Evolutionary conservation across 1,140 invertebrate species (phyloP), one percentile per base, ranked within the genome.

Genomic region (Dendrolimus punctatus): DNA sequence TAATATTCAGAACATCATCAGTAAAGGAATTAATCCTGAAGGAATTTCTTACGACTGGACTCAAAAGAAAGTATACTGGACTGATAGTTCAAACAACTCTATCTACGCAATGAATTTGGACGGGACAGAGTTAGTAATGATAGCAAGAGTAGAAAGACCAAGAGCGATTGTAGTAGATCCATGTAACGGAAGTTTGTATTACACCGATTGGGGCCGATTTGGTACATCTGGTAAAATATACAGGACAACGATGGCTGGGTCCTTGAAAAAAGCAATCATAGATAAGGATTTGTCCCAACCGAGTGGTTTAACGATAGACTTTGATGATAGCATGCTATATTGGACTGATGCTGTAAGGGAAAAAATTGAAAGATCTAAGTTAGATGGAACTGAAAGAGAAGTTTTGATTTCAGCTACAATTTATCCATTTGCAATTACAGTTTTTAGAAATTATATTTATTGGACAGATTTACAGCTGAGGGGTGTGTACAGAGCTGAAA

Each of bases 41-140:
- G 97, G 97, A 5, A 95, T 99, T 58, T 96, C 97, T 0, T 98
- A 97, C 72, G 97, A 99, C 71, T 99, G 97, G 97, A 97, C 97
- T 0, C 95, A 96, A 60, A 95, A 96, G 70, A 99, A 98, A 81
- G 92, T 99, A 39, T 99, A 98, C 75, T 99, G 97, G 97, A 97
- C 97, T 0, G 98, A 99, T 66, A 97, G 94, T 44, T 95, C 93
- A 0, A 99, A 98, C 68, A 95, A 95, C 59, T 96, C 94, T 38
- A 98, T 99, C 47, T 98, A 98, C 68, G 95, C 97, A 0, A 97
- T 98, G 93, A 97, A 99, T 73, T 87, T 96, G 5, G 93, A 96
- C 71, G 95, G 96, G 6, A 88, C 92, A 0, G 93, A 98, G 69
- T 88, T 99, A 40, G 94, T 99, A 0, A 98, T 98, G 92, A 98